Evolutionary conservation across 1,140 invertebrate genomes (phyloP), one percentile per base, ranked within the genome.

Genomic region (Sitobion miscanthi): DNA sequence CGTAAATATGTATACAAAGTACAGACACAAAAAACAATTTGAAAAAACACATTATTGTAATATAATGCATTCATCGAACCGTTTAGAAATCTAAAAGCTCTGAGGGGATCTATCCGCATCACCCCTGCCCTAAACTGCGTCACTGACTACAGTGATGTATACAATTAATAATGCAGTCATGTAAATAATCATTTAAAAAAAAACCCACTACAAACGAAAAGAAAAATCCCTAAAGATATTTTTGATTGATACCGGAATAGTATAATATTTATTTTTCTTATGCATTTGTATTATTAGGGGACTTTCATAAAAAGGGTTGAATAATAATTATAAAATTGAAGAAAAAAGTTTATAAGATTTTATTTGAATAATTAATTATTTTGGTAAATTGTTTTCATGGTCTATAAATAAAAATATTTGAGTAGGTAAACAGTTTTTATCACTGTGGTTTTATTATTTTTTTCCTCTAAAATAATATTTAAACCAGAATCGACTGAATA

Each of bases 341-440:
- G 14, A 54, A 54, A 54, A 54, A 20, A 21, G 20, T 54, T 54
- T 54, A 21, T 4, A 21, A 54, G 52, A 23, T 54, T 54, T 69
- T n/a, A 69, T 69, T 69, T n/a, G 30, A 69, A 69, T n/a, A 69
- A 69, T n/a, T n/a, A 77, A 77, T 69, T 77, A 77, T 77, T 77
- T 77, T 35, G 3, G 30, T 77, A n/a, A 77, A 77, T 77, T 77
- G 30, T n/a, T 69, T 77, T 77, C 6, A n/a, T 77, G n/a, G 62
- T 77, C 14, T n/a, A 77, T 77, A 77, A n/a, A 69, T n/a, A 69
- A 30, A 77, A 77, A 77, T 17, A 20, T n/a, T n/a, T 77, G 14
- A 77, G 62, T 77, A 77, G 4, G n/a, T 35, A 77, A 4, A 69
- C 14, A 69, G 14, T 77, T 35, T n/a, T 62, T 62, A 3, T 25